Conservation (phyloP, 2,888 invertebrate species). For the Eristalis arbustorum region DNA sequence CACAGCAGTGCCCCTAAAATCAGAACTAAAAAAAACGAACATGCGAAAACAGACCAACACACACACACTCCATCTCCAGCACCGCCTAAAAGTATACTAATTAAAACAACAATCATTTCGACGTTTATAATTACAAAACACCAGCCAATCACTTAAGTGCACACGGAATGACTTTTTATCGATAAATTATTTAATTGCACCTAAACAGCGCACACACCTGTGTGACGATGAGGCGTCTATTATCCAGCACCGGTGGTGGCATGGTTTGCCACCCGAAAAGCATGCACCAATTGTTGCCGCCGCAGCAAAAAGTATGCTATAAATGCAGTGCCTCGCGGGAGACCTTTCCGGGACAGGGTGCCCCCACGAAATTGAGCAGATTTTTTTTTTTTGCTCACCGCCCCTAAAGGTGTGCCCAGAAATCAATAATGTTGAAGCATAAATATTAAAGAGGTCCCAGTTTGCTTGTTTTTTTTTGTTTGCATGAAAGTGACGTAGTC, state of each 20-base stretch:
- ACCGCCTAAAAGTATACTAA: slow-evolving; percentile 54
- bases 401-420: slow-evolving; percentile 35
- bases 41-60: neutral
- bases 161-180: slow-evolving; percentile 42
- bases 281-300: neutral
- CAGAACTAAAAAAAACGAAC: neutral
- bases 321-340: neutral
- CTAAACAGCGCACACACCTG: slow-evolving; percentile 7
- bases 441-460: slow-evolving; percentile 53
- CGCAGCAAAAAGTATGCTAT: slow-evolving; percentile 30
- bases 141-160: slow-evolving; percentile 61
- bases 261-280: neutral
- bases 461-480: slow-evolving; percentile 40
- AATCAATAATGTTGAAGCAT: slow-evolving; percentile 5
- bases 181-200: slow-evolving; percentile 50
- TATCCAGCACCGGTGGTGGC: neutral
- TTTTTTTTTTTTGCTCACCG: neutral
- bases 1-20: neutral
- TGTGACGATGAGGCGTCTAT: neutral
- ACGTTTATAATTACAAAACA: slow-evolving; percentile 52
- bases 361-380: neutral
- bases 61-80: neutral
- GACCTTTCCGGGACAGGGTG: neutral
- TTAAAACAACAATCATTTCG: slow-evolving; percentile 54
- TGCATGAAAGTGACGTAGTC: slow-evolving; percentile 27